phyloP scores from a whole-genome alignment of 2,888 invertebrate genomes.

The Folsomia candida region DNA sequence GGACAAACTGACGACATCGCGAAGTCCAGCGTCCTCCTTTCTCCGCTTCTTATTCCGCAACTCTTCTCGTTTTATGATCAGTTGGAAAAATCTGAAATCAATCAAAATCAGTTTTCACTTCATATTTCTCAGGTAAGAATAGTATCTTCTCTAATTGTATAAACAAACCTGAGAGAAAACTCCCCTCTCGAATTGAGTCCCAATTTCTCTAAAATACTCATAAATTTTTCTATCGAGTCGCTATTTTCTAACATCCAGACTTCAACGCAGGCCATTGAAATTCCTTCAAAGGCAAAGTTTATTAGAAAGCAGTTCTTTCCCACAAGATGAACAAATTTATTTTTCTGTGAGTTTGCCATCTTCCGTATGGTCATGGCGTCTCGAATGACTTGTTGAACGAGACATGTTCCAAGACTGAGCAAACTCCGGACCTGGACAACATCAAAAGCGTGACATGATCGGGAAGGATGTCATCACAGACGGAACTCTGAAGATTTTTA shows the following conservation, averaged over 20 bases:
- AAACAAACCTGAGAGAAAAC: conserved; percentile 36
- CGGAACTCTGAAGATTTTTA: conserved; percentile 21
- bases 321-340: conserved; percentile 25
- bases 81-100: conserved; percentile 27
- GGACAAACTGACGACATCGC: conserved; percentile 22
- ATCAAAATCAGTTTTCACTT: background rate
- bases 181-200: conserved; percentile 27
- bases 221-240: conserved; percentile 32
- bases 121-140: background rate
- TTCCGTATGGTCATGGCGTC: background rate
- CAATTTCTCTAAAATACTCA: conserved; percentile 22
- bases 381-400: conserved; percentile 21
- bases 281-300: conserved; percentile 19
- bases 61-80: conserved; percentile 20
- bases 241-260: conserved; percentile 37
- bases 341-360: background rate
- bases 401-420: conserved; percentile 31
- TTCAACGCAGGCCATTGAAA: conserved; percentile 39
- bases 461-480: conserved; percentile 20
- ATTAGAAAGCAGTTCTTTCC: conserved; percentile 10
- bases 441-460: conserved; percentile 32
- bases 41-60: conserved; percentile 7
- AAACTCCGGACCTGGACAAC: conserved; percentile 35
- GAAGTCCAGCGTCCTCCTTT: conserved; percentile 21
- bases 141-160: background rate